These are phyloP conservation scores for Proterorhinus semilunaris DNA, from an alignment of 2,113 vertebrate genomes.

Conservation along the genomic window DNA sequence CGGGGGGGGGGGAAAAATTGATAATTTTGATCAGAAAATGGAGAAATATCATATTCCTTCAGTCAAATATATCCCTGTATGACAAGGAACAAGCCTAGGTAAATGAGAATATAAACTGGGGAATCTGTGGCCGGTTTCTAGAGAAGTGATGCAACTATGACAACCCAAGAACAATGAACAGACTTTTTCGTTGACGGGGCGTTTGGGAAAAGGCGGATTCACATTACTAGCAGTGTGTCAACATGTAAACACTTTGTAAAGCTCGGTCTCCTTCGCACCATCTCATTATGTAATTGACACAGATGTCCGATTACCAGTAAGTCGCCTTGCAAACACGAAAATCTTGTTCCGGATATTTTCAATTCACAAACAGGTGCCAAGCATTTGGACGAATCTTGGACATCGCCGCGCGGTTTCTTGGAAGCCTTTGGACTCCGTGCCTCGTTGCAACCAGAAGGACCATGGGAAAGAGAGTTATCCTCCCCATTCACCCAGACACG, in stretches of 20 bases:
- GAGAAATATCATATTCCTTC: too few species aligned
- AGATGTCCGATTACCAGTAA: slow-evolving; percentile 4
- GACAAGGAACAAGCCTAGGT: too few species aligned
- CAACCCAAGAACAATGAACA: too few species aligned
- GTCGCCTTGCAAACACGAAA: slow-evolving; percentile 37
- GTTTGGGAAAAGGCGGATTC: too few species aligned
- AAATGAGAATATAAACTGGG: too few species aligned
- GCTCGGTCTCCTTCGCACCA: background rate
- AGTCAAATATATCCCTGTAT: too few species aligned
- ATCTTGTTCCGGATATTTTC: slow-evolving; percentile 29
- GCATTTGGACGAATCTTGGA: slow-evolving; percentile 27
- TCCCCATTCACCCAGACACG: slow-evolving; percentile 4
- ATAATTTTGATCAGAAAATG: too few species aligned
- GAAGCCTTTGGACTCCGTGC: slow-evolving; percentile 4
- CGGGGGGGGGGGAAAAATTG: too few species aligned
- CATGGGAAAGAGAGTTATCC: background rate
- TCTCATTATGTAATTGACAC: background rate
- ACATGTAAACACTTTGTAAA: background rate
- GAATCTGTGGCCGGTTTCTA: too few species aligned
- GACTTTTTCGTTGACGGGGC: too few species aligned
- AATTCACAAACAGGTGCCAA: slow-evolving; percentile 33
- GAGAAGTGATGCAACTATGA: too few species aligned
- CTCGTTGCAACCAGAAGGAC: background rate
- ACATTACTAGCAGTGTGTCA: too few species aligned
- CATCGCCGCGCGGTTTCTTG: slow-evolving; percentile 15